Percentiles rank a stretch among this genome's conserved stretches.
These are phyloP conservation scores for Ylistrum balloti DNA, from an alignment of 1,140 invertebrate genomes.

Conservation along the genomic window DNA sequence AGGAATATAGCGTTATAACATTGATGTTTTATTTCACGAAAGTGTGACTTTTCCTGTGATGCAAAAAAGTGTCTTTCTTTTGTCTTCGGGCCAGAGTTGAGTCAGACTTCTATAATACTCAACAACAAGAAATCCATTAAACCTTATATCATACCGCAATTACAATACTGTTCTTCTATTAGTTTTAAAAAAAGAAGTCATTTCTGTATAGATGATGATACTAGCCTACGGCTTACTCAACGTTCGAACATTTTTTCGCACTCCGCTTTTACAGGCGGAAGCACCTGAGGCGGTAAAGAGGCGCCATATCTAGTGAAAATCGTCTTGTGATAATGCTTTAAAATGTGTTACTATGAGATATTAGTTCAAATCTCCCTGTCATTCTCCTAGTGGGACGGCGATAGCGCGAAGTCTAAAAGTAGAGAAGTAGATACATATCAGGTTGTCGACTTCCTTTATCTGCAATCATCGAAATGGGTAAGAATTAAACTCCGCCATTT, in stretches of 20 bases:
- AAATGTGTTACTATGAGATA: background rate
- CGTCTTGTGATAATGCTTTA: background rate
- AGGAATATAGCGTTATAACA: background rate
- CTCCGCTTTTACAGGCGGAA: background rate
- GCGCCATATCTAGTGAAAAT: background rate
- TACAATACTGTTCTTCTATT: background rate
- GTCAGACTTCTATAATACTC: background rate
- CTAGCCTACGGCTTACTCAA: background rate
- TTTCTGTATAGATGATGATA: background rate
- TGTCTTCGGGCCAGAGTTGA: background rate
- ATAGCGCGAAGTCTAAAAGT: background rate
- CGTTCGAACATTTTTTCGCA: background rate
- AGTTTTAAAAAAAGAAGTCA: constrained; percentile 1
- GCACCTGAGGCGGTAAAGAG: background rate
- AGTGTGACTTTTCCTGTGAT: background rate
- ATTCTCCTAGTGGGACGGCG: background rate
- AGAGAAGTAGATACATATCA: background rate
- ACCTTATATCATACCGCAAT: constrained; percentile 9
- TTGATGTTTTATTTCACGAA: background rate
- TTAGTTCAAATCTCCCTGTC: background rate
- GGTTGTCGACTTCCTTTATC: background rate
- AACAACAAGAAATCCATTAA: background rate
- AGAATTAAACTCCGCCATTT: background rate
- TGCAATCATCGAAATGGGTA: background rate
- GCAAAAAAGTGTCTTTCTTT: background rate